phyloP scores from a whole-genome alignment of 2,888 invertebrate species.

The Blastobasis lacticolella region DNA sequence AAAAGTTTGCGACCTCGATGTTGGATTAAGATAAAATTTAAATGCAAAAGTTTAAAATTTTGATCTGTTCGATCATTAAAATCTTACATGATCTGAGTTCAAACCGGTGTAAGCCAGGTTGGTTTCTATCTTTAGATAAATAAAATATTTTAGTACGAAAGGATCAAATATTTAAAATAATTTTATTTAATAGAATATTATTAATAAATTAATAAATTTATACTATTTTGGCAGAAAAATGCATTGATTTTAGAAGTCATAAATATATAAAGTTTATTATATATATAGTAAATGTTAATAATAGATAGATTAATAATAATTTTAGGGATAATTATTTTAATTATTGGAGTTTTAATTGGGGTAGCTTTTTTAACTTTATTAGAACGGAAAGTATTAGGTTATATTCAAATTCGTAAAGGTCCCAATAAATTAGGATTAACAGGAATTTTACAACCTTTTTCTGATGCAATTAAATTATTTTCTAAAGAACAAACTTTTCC shows the following conservation, averaged over 20 bases:
- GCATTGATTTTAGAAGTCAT: slow-evolving; percentile 82
- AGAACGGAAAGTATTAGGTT: slow-evolving; percentile 81
- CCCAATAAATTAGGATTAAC: slow-evolving; percentile 80
- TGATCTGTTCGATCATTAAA: slow-evolving; percentile 88
- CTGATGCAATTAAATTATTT: slow-evolving; percentile 83
- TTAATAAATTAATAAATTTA: slow-evolving; percentile 23
- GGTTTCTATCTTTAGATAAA: slow-evolving; percentile 84
- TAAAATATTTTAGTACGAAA: slow-evolving; percentile 84
- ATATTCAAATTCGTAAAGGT: slow-evolving; percentile 83
- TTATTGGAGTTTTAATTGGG: slow-evolving; percentile 76
- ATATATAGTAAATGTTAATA: slow-evolving; percentile 71
- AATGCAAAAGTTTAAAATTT: slow-evolving; percentile 79
- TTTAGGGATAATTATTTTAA: slow-evolving; percentile 63
- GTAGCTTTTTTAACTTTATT: slow-evolving; percentile 83
- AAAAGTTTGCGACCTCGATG: slow-evolving; percentile 90
- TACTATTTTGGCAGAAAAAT: slow-evolving; percentile 80
- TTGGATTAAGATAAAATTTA: slow-evolving; percentile 85
- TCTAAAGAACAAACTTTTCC: too few relatives aligned
- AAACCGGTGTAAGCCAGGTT: slow-evolving; percentile 90
- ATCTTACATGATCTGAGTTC: slow-evolving; percentile 92
- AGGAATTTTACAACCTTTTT: slow-evolving; percentile 80
- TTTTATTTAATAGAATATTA: slow-evolving; percentile 50
- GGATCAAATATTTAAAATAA: slow-evolving; percentile 77
- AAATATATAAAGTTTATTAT: slow-evolving; percentile 64
- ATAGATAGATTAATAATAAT: slow-evolving; percentile 52